phyloP scores from a whole-genome alignment of 2,888 invertebrate species.

The Idaea aversata region DNA sequence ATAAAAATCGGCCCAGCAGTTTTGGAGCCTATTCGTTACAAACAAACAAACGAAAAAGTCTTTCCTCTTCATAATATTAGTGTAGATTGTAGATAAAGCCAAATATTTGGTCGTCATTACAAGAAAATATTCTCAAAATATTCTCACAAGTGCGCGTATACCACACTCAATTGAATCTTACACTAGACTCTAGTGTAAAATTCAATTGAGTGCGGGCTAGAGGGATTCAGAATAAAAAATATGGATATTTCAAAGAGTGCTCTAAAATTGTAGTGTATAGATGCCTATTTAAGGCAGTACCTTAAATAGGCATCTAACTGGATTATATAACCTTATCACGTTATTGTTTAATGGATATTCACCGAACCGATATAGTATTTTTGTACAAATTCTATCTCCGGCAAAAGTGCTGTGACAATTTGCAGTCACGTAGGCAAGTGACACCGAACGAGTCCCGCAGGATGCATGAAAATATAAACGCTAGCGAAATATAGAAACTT shows the following conservation, averaged over 20 bases:
- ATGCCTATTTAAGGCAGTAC: neutral
- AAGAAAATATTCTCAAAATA: too few species aligned
- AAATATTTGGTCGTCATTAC: too few species aligned
- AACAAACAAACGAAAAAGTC: too few species aligned
- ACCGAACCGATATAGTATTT: neutral
- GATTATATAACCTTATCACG: neutral
- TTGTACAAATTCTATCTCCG: neutral
- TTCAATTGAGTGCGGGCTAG: too few species aligned
- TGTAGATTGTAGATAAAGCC: too few species aligned
- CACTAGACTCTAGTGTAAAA: neutral
- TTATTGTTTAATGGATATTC: neutral
- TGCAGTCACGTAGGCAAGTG: neutral
- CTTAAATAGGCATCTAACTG: neutral
- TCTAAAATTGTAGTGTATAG: neutral
- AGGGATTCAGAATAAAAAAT: neutral
- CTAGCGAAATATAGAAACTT: neutral
- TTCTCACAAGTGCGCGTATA: neutral
- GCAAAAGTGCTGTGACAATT: neutral
- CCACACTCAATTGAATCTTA: neutral
- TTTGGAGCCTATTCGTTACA: too few species aligned
- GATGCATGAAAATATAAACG: neutral
- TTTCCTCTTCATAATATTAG: too few species aligned
- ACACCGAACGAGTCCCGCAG: neutral
- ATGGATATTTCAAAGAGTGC: neutral
- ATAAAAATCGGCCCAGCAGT: too few species aligned